Conservation (phyloP, 1,140 invertebrate genomes). For the Helicoverpa zea region DNA sequence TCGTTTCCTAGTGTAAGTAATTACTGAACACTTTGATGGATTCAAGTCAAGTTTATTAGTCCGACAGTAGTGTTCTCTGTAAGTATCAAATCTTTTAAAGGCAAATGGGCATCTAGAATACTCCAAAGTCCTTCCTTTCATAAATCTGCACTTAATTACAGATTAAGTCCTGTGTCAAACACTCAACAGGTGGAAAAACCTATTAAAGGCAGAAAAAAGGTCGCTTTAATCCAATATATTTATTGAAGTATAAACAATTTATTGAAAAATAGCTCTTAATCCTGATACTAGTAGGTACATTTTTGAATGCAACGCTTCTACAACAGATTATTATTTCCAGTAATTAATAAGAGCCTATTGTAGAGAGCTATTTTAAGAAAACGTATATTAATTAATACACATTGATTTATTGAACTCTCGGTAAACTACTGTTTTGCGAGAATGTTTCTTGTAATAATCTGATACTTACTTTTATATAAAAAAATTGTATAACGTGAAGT, state of each 20-base stretch:
- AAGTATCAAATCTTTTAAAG: background rate
- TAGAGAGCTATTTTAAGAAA: too few relatives aligned
- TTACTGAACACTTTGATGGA: too few relatives aligned
- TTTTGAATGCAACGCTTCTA: background rate
- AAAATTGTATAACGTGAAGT: too few relatives aligned
- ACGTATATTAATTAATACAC: too few relatives aligned
- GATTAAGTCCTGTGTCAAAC: conserved; percentile 2
- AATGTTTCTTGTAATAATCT: too few relatives aligned
- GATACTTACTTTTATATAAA: too few relatives aligned
- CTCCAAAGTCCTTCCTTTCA: conserved; percentile 5
- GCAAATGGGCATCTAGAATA: background rate
- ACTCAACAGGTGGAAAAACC: conserved; percentile 2
- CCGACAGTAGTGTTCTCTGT: too few relatives aligned
- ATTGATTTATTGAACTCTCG: too few relatives aligned
- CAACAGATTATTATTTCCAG: background rate
- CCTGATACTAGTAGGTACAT: background rate
- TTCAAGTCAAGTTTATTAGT: too few relatives aligned
- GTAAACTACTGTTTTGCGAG: too few relatives aligned
- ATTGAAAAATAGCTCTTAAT: conserved; percentile 21
- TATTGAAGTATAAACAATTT: conserved; percentile 7
- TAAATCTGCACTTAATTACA: conserved; percentile 13
- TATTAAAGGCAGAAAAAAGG: background rate
- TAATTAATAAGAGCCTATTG: too few relatives aligned
- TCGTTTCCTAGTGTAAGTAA: too few relatives aligned
- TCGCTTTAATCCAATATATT: conserved; percentile 15